Base-by-base conservation (phyloP, 23 tunicate species). In the Phallusia fumigata region DNA sequence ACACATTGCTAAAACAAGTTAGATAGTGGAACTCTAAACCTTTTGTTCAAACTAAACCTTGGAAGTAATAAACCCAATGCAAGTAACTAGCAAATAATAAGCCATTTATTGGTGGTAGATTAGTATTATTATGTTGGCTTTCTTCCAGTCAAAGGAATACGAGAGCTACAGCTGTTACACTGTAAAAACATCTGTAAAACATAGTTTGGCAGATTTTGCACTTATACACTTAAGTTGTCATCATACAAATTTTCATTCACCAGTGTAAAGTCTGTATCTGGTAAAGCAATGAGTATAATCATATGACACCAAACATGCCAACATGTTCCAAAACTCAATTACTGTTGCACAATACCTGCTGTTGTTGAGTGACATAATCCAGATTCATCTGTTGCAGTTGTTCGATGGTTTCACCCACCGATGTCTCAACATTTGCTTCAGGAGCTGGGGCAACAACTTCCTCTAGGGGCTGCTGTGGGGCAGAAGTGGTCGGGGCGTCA, bases 301-400 rank as follows among this genome's bases (percentile, higher is more conserved):
- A 77, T 19, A 2, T 45, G 81, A 34, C 81, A 77, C 5, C 26
- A 75, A 65, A 19, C n/a, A 8, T 74, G 34, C 8, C 5, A 1
- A 16, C 26, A 58, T 21, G 5, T 58, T 8, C 28, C 13, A 58
- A 13, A 24, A 58, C n/a, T n/a, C n/a, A n/a, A 40, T 3, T 40
- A 3, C 10, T 40, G 47, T 10, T 40, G 47, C 10, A 40, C 10
- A 5, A 40, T 79, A 73, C 80, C 75, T 86, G 90, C 53, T 86
- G 90, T 50, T 86, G 90, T 44, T 85, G 89, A 40, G 73, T 30
- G 8, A 79, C 74, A 73, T 86, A 78, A 78, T 65, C 73, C 31
- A 86, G 33, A 53, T 35, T 86, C 53, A 86, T 32, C 80, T 86
- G 90, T 74, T 86, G 90, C 13, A 86, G 53, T 52, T 86, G 84